A percentile compares a stretch with the other conserved stretches of the same genome.
These are phyloP conservation scores for Aeoliscus strigatus DNA, from an alignment of 2,797 vertebrate genomes.

Conservation along the genomic window DNA sequence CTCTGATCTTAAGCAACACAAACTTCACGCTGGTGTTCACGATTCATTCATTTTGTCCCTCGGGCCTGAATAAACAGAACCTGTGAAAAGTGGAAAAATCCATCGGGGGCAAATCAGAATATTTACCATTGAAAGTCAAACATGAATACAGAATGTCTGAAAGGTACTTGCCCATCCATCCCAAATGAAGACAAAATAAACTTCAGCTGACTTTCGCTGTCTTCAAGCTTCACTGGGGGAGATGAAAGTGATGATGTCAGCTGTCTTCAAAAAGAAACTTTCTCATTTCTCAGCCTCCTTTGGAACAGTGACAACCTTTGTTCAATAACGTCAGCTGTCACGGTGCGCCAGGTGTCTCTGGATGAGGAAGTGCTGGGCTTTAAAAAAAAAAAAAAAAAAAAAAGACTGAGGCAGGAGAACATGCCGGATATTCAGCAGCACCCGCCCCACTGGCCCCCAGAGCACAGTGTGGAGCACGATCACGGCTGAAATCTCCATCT, in stretches of 20 bases:
- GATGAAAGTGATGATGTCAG: constrained; percentile 34
- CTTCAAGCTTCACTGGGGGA: constrained; percentile 4
- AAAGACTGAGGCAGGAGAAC: no score
- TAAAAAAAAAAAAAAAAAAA: no score
- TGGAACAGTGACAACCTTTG: constrained; percentile 11
- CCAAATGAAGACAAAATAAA: constrained; percentile 29
- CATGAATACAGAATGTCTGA: not conserved
- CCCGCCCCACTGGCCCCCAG: no score
- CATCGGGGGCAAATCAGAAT: constrained; percentile 29
- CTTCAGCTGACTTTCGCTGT: constrained; percentile 21
- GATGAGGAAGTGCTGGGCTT: no score
- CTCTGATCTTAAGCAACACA: no score
- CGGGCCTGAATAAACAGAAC: no score
- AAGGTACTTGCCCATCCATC: constrained; percentile 25
- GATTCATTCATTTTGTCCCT: no score
- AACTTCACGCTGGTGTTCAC: no score
- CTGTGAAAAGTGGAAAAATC: not conserved
- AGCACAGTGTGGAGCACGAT: constrained; percentile 6
- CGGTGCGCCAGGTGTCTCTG: constrained; percentile 1
- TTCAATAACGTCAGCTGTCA: constrained; percentile 9
- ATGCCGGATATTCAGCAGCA: no score
- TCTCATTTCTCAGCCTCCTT: constrained; percentile 6
- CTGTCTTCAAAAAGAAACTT: constrained; percentile 24
- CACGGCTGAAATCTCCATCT: constrained; percentile 21
- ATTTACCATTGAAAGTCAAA: constrained; percentile 6